Evolutionary conservation across 2,888 invertebrate genomes (phyloP).

Genomic region (Leptopilina myrica): DNA sequence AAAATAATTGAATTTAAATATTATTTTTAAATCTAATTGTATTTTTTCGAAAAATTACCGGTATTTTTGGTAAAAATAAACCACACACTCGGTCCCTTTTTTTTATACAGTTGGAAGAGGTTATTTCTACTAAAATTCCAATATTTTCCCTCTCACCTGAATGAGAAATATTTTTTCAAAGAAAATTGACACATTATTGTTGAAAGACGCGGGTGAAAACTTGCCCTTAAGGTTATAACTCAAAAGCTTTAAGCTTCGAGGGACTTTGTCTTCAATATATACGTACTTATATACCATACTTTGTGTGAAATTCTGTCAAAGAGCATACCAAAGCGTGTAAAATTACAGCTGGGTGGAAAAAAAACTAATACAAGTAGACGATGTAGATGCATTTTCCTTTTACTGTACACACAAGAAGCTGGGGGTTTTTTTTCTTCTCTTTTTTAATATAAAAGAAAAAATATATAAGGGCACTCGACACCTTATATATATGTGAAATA

Average conservation of each 20-base stretch:
- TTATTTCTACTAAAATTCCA: neutral
- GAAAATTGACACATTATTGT: neutral
- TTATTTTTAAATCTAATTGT: too few relatives aligned
- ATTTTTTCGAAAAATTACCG: too few relatives aligned
- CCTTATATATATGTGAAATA: neutral
- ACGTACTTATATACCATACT: neutral
- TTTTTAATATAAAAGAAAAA: neutral
- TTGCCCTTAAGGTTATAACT: slow-evolving; percentile 8
- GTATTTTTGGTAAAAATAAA: neutral
- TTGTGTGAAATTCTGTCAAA: slow-evolving; percentile 16
- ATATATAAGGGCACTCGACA: neutral
- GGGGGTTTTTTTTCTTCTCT: neutral
- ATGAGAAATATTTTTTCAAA: neutral
- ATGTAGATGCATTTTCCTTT: slow-evolving; percentile 4
- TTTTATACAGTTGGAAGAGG: neutral
- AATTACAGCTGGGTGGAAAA: neutral
- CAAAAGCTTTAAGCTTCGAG: slow-evolving; percentile 11
- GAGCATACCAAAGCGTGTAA: neutral
- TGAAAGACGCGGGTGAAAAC: neutral
- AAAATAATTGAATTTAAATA: too few relatives aligned
- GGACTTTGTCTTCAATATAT: neutral
- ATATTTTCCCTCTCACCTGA: neutral
- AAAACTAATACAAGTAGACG: slow-evolving; percentile 11
- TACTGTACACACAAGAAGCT: neutral
- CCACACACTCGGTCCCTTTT: neutral